Percentiles rank a stretch among this genome's conserved stretches.
Evolutionary conservation across 2,888 invertebrate species (phyloP).

Genomic region (Troides aeacus): DNA sequence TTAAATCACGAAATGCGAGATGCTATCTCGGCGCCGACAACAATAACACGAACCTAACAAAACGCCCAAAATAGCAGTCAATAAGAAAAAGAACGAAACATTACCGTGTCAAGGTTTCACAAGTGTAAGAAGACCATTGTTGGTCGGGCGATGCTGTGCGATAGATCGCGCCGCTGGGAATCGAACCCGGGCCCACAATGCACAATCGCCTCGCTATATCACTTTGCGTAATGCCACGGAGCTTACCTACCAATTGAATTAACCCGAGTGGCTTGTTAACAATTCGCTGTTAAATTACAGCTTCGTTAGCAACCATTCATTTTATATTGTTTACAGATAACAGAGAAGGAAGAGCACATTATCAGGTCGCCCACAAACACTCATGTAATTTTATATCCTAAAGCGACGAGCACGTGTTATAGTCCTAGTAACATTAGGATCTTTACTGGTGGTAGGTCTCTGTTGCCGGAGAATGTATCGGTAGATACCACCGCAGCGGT

Average conservation of each 20-base stretch:
- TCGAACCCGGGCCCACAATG: conserved; percentile 52
- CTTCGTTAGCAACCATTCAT: no score
- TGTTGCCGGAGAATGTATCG: no score
- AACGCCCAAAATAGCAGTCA: conserved; percentile 10
- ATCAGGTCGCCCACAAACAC: no score
- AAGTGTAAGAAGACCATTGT: conserved; percentile 39
- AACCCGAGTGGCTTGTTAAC: not conserved
- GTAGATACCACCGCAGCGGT: no score
- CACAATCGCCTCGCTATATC: conserved; percentile 45
- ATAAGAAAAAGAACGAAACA: conserved; percentile 32
- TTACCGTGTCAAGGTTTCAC: conserved; percentile 48
- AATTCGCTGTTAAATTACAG: no score
- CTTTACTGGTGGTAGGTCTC: no score
- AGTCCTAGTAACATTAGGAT: no score
- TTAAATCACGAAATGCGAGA: not conserved
- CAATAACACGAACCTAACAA: conserved; percentile 21
- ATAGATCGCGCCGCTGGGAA: conserved; percentile 44
- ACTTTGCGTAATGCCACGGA: conserved; percentile 37
- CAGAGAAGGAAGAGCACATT: no score
- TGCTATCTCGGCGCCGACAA: conserved; percentile 5
- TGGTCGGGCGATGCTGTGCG: conserved; percentile 20
- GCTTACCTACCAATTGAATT: conserved; percentile 15
- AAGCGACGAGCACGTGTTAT: no score
- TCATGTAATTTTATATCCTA: no score
- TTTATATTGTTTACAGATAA: no score